Conservation (phyloP, 2,888 invertebrate genomes). For the Pollenia griseotomentosa region DNA sequence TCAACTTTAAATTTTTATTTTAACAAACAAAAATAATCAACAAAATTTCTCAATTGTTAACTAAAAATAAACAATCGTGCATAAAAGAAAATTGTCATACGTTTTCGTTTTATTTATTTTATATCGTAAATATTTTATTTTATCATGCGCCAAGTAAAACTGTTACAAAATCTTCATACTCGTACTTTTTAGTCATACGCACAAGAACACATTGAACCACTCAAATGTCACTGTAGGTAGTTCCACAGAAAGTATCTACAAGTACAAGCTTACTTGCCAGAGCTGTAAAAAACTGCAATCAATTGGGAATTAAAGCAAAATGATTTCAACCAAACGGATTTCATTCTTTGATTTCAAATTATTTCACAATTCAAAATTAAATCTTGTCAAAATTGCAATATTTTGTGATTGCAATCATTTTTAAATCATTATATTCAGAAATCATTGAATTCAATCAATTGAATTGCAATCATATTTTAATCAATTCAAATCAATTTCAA, state of each 20-base stretch:
- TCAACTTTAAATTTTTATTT: background rate
- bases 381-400: no score
- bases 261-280: slow-evolving; percentile 1
- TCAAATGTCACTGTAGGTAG: slow-evolving; percentile 7
- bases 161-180: slow-evolving; percentile 14
- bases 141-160: slow-evolving; percentile 30
- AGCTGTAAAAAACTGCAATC: no score
- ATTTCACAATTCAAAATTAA: no score
- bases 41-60: background rate
- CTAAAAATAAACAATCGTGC: background rate
- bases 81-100: slow-evolving; percentile 13
- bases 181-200: background rate
- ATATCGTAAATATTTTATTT: slow-evolving; percentile 12
- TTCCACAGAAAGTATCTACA: slow-evolving; percentile 12
- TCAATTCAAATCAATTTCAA: no score
- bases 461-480: no score
- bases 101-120: background rate
- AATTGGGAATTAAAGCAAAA: no score
- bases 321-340: no score
- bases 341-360: no score
- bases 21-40: background rate
- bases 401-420: no score
- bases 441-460: no score
- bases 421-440: no score
- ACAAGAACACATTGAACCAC: slow-evolving; percentile 18